Conservation (phyloP, 2,888 invertebrate species). For the Drosophila dives region DNA sequence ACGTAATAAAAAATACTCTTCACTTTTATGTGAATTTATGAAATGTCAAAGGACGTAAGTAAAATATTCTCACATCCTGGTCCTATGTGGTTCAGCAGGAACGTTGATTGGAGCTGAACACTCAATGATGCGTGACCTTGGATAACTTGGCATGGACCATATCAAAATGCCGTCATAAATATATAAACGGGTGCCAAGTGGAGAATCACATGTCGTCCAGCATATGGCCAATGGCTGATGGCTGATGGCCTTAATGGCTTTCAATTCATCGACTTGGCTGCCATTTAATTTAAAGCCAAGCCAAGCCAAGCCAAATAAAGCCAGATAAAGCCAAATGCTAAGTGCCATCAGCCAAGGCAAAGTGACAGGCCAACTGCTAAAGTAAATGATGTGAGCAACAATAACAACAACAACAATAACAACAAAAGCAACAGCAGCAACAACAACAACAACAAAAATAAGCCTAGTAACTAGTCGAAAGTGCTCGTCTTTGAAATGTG, state of each 20-base stretch:
- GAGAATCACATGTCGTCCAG: constrained; percentile 14
- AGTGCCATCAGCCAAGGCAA: constrained; percentile 39
- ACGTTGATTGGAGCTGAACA: constrained; percentile 62
- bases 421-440: neutral
- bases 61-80: constrained; percentile 48
- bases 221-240: constrained; percentile 40
- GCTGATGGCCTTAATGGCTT: constrained; percentile 17
- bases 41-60: constrained; percentile 46
- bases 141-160: constrained; percentile 51
- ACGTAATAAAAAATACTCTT: constrained; percentile 15
- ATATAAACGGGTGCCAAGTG: constrained; percentile 13
- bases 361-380: constrained; percentile 45
- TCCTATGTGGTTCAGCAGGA: constrained; percentile 46
- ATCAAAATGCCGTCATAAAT: constrained; percentile 43
- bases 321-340: constrained; percentile 30
- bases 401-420: constrained; percentile 10
- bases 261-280: constrained; percentile 26
- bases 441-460: constrained; percentile 5
- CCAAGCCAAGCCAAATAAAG: constrained; percentile 26
- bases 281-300: constrained; percentile 44
- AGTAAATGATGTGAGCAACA: constrained; percentile 40
- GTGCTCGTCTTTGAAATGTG: constrained; percentile 1
- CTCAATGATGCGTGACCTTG: constrained; percentile 71
- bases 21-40: constrained; percentile 52
- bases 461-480: neutral